Evolutionary conservation across 2,888 invertebrate genomes (phyloP), one percentile per base, ranked within the genome.

Genomic region (Tenthredo livida): DNA sequence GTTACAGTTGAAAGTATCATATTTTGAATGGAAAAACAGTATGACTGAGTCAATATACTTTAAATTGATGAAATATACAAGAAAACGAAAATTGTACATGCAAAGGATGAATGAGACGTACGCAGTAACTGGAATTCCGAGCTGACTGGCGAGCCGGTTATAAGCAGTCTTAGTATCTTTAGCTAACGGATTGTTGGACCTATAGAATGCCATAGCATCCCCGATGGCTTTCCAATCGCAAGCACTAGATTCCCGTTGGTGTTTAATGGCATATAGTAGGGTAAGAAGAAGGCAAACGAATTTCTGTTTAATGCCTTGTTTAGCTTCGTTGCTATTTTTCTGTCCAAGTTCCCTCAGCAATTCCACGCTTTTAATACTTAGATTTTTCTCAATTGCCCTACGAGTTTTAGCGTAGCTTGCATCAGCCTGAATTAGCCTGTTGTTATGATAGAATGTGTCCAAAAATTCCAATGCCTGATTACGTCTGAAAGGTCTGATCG

Each of bases 391-490:
- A 83, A 95, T 89, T 83, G 93, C 85, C 15, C 86, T 92, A 10
- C 92, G 88, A 80, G 95, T 89, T 84, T 94, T 93, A 43, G 88
- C 89, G 21, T 93, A 88, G 25, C 92, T 90, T 61, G 90, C 90
- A n/a, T 94, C 93, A 12, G 92, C 93, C 87, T 94, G 94, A 47
- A 94, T 90, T 61, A 94, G 90, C 89, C 96, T 94, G 17, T 95
- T 92, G 88, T 96, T 95, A 77, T 94, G 94, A 91, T 96, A 97
- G 87, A 97, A 96, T 3, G 95, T 94, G n/a, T 94, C 93, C 73
- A 97, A 91, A 85, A 97, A 93, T 89, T 96, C 96, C 1, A 96
- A 89, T 0, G 96, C 96, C 93, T 97, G 97, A 86, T 95, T 95
- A 70, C 96, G 94, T 37, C 96, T 94, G 89, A 96, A 97, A 47